phyloP scores from a whole-genome alignment of 2,888 invertebrate species.

The Orchesellides sinensis region DNA sequence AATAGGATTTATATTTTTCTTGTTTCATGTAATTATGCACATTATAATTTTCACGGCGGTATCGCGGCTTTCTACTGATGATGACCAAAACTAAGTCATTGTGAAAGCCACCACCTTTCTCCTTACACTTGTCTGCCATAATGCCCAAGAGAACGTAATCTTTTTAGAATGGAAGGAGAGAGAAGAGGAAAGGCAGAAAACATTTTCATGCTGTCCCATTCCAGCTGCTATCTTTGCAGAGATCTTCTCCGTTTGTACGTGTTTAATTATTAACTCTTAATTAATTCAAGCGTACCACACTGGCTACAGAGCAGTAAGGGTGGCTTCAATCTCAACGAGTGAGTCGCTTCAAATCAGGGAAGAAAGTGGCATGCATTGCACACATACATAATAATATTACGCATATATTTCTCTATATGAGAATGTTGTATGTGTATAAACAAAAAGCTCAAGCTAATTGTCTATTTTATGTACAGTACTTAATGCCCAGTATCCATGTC shows the following conservation, averaged over 20 bases:
- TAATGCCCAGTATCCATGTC: slow-evolving; percentile 5
- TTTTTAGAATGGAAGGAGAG: slow-evolving; percentile 19
- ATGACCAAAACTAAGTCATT: slow-evolving; percentile 60
- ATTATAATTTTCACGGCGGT: slow-evolving; percentile 37
- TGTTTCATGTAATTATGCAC: slow-evolving; percentile 1
- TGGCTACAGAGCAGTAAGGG: slow-evolving; percentile 15
- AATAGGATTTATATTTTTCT: slow-evolving; percentile 4
- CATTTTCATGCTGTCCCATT: not conserved
- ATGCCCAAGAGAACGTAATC: slow-evolving; percentile 31
- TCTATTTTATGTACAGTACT: slow-evolving; percentile 48
- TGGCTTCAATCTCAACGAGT: slow-evolving; percentile 56
- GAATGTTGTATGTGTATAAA: slow-evolving; percentile 4
- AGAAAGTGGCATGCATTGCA: slow-evolving; percentile 12
- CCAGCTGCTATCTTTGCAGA: slow-evolving; percentile 34
- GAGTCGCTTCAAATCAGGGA: slow-evolving; percentile 36
- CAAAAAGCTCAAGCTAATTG: slow-evolving; percentile 61
- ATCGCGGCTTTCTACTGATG: too few species aligned
- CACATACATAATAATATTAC: too few species aligned
- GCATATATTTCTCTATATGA: too few species aligned
- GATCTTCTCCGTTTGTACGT: slow-evolving; percentile 41
- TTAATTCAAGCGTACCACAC: slow-evolving; percentile 66
- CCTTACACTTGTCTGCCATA: not conserved
- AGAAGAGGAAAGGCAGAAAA: not conserved
- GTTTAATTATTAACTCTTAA: slow-evolving; percentile 70
- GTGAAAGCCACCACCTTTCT: slow-evolving; percentile 45